phyloP scores from a whole-genome alignment of 2,113 vertebrate species.

The Sebastes fasciatus region DNA sequence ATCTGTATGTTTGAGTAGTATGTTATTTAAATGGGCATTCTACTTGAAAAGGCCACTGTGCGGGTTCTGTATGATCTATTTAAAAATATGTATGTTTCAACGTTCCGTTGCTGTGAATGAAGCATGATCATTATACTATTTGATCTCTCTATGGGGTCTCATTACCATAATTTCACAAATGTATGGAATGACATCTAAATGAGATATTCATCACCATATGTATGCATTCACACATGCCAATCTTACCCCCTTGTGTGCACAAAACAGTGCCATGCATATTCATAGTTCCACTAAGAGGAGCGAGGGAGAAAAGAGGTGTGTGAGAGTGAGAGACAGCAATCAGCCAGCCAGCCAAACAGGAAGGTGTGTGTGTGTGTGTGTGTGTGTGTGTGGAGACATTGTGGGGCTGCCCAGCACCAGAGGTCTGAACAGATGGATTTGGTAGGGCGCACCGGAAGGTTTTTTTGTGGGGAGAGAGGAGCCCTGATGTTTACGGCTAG shows the following conservation, averaged over 20 bases:
- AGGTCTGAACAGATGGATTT: conserved; percentile 77
- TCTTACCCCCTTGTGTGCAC: not conserved
- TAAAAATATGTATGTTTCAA: not conserved
- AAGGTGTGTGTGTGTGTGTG: conserved; percentile 19
- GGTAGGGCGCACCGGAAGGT: conserved; percentile 62
- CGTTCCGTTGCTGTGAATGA: not conserved
- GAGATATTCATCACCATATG: not conserved
- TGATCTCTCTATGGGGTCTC: not conserved
- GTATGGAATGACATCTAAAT: not conserved
- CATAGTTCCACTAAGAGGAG: not conserved
- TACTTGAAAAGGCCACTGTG: not conserved
- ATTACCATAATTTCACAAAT: not conserved
- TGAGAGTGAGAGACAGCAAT: conserved; percentile 29
- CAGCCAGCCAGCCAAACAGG: conserved; percentile 45
- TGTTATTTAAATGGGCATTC: not conserved
- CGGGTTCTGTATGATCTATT: not conserved
- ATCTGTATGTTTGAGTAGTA: not conserved
- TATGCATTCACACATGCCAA: not conserved
- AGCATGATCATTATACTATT: not conserved
- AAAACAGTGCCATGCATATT: conserved; percentile 23
- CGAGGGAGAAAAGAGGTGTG: not conserved
- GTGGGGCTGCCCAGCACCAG: conserved; percentile 41
- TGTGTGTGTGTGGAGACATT: conserved; percentile 9
- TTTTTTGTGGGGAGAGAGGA: conserved; percentile 19
- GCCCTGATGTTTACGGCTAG: conserved; percentile 75